These are phyloP conservation scores for Xiphydria camelus DNA, from an alignment of 2,888 invertebrate genomes.

Conservation along the genomic window DNA sequence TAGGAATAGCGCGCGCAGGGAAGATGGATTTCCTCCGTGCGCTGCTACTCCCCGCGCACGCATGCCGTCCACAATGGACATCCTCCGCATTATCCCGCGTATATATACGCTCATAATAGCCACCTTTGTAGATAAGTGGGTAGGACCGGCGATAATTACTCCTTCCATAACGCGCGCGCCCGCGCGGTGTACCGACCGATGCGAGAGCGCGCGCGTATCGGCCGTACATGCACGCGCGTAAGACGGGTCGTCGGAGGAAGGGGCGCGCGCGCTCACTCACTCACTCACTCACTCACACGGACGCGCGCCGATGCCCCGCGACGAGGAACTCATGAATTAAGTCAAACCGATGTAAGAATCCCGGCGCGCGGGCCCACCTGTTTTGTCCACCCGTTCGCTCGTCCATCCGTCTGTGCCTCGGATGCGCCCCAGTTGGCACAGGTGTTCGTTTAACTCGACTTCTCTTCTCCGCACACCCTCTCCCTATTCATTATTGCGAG, in stretches of 20 bases:
- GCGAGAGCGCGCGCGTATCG: background rate
- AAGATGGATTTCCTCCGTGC: no score
- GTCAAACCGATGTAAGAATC: constrained; percentile 20
- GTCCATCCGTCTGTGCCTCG: constrained; percentile 31
- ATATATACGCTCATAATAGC: no score
- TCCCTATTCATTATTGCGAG: constrained; percentile 30
- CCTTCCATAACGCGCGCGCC: no score
- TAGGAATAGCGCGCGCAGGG: no score
- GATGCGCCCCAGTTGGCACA: constrained; percentile 57
- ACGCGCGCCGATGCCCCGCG: background rate
- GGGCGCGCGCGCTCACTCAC: background rate
- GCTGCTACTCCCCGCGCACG: no score
- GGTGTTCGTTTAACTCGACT: constrained; percentile 50
- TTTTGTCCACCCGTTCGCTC: constrained; percentile 26
- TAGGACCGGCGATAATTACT: no score
- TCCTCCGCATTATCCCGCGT: no score
- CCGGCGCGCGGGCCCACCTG: constrained; percentile 15
- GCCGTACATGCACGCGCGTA: background rate
- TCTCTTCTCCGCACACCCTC: constrained; percentile 8
- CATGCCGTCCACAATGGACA: no score
- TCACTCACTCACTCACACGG: background rate
- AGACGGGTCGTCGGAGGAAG: background rate
- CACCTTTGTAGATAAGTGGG: no score
- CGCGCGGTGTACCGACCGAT: no score
- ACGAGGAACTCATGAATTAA: constrained; percentile 14